Percentiles rank a stretch among this genome's conserved stretches.
Conservation (phyloP, 1,140 invertebrate species). For the Phocides pigmalion region DNA sequence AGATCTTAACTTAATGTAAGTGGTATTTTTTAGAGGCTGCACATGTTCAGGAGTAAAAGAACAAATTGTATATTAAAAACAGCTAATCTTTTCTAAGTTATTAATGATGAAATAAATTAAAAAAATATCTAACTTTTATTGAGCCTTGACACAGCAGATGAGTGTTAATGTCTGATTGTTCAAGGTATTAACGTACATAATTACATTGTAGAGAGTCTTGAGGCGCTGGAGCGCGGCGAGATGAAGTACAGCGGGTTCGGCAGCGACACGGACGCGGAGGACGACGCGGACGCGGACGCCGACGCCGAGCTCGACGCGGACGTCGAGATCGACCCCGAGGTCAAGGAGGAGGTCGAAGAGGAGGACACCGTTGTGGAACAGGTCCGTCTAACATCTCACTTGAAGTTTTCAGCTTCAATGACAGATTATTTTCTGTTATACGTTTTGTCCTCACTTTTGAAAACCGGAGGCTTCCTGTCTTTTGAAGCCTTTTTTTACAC, state of each 20-base stretch:
- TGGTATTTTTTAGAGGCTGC: too few species aligned
- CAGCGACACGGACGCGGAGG: conserved; percentile 78
- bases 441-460: conserved; percentile 10
- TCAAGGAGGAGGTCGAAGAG: conserved; percentile 74
- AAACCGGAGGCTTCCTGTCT: too few species aligned
- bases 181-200: neutral
- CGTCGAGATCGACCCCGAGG: conserved; percentile 78
- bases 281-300: conserved; percentile 81
- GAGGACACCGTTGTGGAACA: conserved; percentile 68
- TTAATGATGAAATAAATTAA: too few species aligned
- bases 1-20: too few species aligned
- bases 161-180: neutral
- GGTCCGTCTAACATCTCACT: conserved; percentile 38
- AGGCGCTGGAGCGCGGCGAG: conserved; percentile 92
- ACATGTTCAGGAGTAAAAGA: too few species aligned
- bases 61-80: too few species aligned
- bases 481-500: too few species aligned
- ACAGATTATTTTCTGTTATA: too few species aligned
- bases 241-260: conserved; percentile 89
- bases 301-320: conserved; percentile 75
- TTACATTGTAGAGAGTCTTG: conserved; percentile 87
- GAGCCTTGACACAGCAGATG: too few species aligned
- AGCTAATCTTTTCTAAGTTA: too few species aligned
- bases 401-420: too few species aligned
- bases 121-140: too few species aligned